These are phyloP conservation scores for Gila robusta DNA, from an alignment of 2,797 vertebrate genomes.

Conservation along the genomic window DNA sequence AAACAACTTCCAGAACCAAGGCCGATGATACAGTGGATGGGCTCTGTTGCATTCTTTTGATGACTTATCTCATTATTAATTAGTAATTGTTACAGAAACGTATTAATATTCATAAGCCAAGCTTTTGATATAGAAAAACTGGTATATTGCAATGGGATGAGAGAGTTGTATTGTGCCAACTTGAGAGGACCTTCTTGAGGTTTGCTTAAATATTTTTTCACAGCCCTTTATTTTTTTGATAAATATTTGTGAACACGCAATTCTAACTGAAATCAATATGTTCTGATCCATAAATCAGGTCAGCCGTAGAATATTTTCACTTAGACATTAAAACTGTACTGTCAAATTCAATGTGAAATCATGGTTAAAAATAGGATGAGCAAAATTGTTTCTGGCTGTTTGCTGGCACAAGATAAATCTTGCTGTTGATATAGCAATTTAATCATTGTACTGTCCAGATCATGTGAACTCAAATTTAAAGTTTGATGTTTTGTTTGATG, in stretches of 20 bases:
- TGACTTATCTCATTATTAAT: background rate
- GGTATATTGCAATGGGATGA: background rate
- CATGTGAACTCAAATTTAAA: background rate
- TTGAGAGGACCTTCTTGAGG: background rate
- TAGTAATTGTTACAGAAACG: background rate
- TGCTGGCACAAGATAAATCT: background rate
- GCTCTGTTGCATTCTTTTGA: background rate
- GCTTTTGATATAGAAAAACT: background rate
- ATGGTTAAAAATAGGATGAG: background rate
- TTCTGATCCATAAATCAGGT: background rate
- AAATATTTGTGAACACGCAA: background rate
- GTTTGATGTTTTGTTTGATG: background rate
- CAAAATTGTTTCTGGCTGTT: background rate
- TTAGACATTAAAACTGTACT: background rate
- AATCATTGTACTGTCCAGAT: background rate
- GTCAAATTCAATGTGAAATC: background rate
- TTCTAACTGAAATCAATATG: background rate
- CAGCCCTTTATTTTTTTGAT: background rate
- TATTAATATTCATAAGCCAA: background rate
- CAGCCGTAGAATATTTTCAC: background rate
- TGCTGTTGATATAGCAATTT: background rate
- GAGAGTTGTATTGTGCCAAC: background rate
- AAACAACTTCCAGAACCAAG: background rate
- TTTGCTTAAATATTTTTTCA: background rate
- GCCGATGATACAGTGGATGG: background rate